These are phyloP conservation scores for Chymomyza procnemis DNA, from an alignment of 2,888 invertebrate genomes.

Conservation along the genomic window DNA sequence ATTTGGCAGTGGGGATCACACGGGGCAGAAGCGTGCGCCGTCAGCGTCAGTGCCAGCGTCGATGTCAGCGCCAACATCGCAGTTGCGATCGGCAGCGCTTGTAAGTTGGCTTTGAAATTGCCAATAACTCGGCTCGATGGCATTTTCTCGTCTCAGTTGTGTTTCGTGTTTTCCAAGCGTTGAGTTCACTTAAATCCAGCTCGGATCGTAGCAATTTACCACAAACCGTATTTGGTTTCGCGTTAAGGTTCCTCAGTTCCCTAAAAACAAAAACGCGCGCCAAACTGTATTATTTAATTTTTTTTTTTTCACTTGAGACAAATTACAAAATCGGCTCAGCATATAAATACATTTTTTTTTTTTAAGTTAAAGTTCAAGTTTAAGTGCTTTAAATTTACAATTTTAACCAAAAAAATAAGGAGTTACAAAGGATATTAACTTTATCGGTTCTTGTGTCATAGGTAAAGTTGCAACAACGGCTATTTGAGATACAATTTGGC, in stretches of 20 bases:
- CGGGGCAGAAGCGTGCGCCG: neutral
- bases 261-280: slow-evolving; percentile 33
- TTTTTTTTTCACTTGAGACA: neutral
- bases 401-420: neutral
- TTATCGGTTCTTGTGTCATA: neutral
- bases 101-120: slow-evolving; percentile 35
- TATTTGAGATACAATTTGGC: neutral
- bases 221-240: slow-evolving; percentile 6
- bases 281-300: slow-evolving; percentile 8
- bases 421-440: neutral
- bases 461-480: neutral
- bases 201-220: neutral
- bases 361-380: neutral
- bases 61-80: neutral
- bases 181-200: slow-evolving; percentile 41
- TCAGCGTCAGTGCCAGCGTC: neutral
- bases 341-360: slow-evolving; percentile 1
- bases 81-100: neutral
- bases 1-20: neutral
- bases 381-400: neutral
- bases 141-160: slow-evolving; percentile 68
- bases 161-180: slow-evolving; percentile 69
- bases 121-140: slow-evolving; percentile 69
- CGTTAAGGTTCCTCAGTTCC: slow-evolving; percentile 2
- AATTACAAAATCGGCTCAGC: neutral